Evolutionary conservation across 1,140 invertebrate genomes (phyloP).

Genomic region (Kradibia gibbosae): DNA sequence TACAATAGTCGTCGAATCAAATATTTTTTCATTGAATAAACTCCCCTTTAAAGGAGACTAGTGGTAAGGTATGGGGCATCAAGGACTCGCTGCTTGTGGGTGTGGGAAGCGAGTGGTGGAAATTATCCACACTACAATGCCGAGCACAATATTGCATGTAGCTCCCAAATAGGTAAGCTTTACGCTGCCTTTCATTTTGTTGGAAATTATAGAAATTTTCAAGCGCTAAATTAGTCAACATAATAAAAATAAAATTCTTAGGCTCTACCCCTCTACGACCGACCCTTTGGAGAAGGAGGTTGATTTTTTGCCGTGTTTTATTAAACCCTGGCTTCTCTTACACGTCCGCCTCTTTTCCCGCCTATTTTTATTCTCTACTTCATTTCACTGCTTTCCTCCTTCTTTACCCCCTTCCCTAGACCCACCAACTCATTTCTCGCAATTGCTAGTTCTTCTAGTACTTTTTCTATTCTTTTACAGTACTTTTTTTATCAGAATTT

Average conservation of each 20-base stretch:
- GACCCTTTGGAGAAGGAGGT: neutral
- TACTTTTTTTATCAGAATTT: neutral
- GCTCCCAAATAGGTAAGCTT: neutral
- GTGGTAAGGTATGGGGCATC: too few species aligned
- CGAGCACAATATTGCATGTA: conserved; percentile 14
- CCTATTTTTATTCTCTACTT: neutral
- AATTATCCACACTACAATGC: too few species aligned
- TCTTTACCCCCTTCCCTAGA: neutral
- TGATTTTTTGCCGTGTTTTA: conserved; percentile 39
- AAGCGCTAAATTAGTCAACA: conserved; percentile 42
- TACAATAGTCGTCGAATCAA: neutral
- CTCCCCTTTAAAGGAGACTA: neutral
- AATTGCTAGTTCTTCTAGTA: neutral
- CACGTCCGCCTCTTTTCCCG: neutral
- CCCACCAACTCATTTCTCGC: too few species aligned
- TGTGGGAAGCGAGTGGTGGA: neutral
- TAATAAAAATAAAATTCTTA: conserved; percentile 45
- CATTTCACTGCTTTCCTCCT: neutral
- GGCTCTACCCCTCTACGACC: neutral
- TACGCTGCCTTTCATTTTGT: neutral
- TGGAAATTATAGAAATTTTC: conserved; percentile 44
- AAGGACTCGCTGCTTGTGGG: too few species aligned
- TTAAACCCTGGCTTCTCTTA: conserved; percentile 8
- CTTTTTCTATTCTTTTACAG: neutral
- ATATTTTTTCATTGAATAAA: conserved; percentile 9